Base-by-base conservation (phyloP, 1,140 invertebrate genomes). In the Phthorimaea operculella region DNA sequence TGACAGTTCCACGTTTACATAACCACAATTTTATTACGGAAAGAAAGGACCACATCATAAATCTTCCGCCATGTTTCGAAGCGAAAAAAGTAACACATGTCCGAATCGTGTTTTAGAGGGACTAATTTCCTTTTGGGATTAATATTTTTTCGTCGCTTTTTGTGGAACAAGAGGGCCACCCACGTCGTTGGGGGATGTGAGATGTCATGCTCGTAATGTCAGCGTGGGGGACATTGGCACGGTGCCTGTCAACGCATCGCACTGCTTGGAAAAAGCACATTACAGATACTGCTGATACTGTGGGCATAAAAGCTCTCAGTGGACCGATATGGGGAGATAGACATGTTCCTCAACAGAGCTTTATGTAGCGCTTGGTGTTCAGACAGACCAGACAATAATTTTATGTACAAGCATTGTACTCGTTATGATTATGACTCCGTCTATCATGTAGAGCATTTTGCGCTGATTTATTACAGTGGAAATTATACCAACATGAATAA, bases 81-180 rank as follows among this genome's bases (percentile, higher is more conserved):
- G 79, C 72, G 77, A 82, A 84, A 82, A 81, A 81, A 80, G 75
- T 81, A 81, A 84, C 79, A 83, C 76, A 76, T 83, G 76, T 81
- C 81, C 69, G 67, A 72, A 60, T 62, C 64, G 67, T 80, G 79
- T 84, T 81, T 77, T 82, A 83, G 72, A 80, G 74, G 71, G 76
- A 79, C 81, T 84, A 84, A 84, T 84, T 84, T 82, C 70, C 68
- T 80, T 78, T 69, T 57, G 72, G 64, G 69, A 76, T 79, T 73
- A 63, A 68, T 68, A 70, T 73, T 75, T 71, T 79, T 73, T 65
- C 68, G 54, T 66, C 67, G 57, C n/a, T 74, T 78, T 74, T 77
- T 71, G 62, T 67, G 66, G 62, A 47, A 47, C 44, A 17, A 15
- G 62, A 57, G 72, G 74, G 63, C 81, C 81, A 84, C 81, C 81